Evolutionary conservation across 1,140 invertebrate species (phyloP).

Genomic region (Eupeodes corollae): DNA sequence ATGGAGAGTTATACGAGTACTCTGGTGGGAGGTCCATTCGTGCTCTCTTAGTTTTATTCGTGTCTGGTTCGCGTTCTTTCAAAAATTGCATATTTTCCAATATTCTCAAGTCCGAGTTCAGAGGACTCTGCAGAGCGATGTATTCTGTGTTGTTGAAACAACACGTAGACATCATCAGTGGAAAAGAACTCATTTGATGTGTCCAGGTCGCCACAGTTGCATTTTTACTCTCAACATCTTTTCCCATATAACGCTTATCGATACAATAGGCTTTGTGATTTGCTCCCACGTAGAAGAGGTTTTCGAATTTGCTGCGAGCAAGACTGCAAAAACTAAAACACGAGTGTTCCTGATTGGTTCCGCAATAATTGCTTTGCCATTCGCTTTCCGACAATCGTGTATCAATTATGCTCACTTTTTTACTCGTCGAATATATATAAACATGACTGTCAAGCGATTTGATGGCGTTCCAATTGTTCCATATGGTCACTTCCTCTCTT

Average conservation of each 20-base stretch:
- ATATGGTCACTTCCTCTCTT: not conserved
- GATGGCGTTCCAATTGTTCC: conserved; percentile 5
- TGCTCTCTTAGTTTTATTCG: not conserved
- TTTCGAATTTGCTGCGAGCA: conserved; percentile 6
- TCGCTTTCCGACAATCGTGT: conserved; percentile 2
- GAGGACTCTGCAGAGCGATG: conserved; percentile 6
- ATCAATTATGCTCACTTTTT: conserved; percentile 6
- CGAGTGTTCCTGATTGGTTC: not conserved
- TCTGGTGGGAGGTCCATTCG: not conserved
- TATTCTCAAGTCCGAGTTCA: conserved; percentile 6
- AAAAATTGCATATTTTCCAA: conserved; percentile 4
- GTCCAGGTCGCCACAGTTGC: conserved; percentile 6
- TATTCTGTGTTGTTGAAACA: conserved; percentile 1
- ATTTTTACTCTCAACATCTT: not conserved
- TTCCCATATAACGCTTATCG: conserved; percentile 5
- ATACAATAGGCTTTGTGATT: conserved; percentile 9
- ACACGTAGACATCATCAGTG: conserved; percentile 5
- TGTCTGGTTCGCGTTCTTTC: not conserved
- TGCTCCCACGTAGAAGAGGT: conserved; percentile 7
- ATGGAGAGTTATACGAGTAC: conserved; percentile 3
- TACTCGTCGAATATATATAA: conserved; percentile 7
- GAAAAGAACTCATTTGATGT: conserved; percentile 7
- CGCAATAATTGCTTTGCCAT: not conserved
- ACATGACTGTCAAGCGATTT: conserved; percentile 6
- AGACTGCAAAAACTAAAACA: conserved; percentile 6